phyloP scores from a whole-genome alignment of 2,888 invertebrate species.

The Sicus ferrugineus region DNA sequence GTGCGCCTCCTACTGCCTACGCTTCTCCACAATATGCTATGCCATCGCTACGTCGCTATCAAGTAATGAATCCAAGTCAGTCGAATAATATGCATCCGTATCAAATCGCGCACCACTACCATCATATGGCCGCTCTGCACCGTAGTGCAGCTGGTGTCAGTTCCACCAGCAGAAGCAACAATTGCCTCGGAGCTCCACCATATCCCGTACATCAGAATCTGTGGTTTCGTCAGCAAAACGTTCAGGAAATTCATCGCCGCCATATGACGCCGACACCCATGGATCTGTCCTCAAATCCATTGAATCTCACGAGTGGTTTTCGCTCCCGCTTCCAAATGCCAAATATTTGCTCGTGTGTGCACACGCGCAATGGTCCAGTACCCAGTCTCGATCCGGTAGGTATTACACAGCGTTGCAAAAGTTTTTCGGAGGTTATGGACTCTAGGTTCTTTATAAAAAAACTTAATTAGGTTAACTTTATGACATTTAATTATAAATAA shows the following conservation, averaged over 20 bases:
- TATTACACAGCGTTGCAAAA: conserved; percentile 15
- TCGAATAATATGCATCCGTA: conserved; percentile 48
- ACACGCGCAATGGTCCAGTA: conserved; percentile 59
- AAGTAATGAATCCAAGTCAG: conserved; percentile 19
- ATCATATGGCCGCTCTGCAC: conserved; percentile 40
- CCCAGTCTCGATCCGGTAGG: conserved; percentile 60
- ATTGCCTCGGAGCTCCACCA: conserved; percentile 66
- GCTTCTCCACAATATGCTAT: conserved; percentile 58
- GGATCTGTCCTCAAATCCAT: conserved; percentile 62
- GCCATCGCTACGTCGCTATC: conserved; percentile 34
- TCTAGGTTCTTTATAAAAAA: no score
- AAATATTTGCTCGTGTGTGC: conserved; percentile 60
- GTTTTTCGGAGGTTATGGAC: neutral
- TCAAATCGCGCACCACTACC: conserved; percentile 39
- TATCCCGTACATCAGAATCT: conserved; percentile 78
- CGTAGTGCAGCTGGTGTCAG: conserved; percentile 41
- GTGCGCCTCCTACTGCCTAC: conserved; percentile 55
- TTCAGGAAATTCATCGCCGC: conserved; percentile 69
- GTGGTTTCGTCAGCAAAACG: conserved; percentile 78
- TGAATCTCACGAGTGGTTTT: conserved; percentile 57
- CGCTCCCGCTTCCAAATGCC: conserved; percentile 56
- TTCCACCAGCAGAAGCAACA: conserved; percentile 38
- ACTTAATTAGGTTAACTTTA: neutral
- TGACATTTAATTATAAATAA: no score
- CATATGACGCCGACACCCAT: conserved; percentile 64